Evolutionary conservation across 2,797 vertebrate genomes (phyloP).

Genomic region (Danio jaintianensis): DNA sequence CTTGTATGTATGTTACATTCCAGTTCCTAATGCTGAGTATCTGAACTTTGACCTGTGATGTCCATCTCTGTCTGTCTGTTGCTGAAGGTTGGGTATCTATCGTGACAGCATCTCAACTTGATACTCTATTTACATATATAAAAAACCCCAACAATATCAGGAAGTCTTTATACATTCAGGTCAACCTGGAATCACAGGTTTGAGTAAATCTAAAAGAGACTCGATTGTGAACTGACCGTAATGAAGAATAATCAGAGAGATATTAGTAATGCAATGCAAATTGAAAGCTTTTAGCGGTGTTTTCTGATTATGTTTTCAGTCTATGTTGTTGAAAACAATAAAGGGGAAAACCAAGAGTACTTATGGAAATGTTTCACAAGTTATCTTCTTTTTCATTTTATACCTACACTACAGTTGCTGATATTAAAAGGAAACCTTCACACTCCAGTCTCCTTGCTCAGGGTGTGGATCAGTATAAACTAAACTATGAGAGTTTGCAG

Average conservation of each 20-base stretch:
- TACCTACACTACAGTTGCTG: slow-evolving; percentile 17
- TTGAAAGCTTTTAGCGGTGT: slow-evolving; percentile 31
- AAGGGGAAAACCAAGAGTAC: background rate
- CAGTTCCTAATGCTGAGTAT: slow-evolving; percentile 80
- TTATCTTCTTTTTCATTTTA: slow-evolving; percentile 8
- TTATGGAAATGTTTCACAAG: background rate
- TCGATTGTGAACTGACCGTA: slow-evolving; percentile 64
- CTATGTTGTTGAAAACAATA: slow-evolving; percentile 17
- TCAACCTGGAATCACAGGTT: slow-evolving; percentile 82
- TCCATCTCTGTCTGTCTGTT: slow-evolving; percentile 70
- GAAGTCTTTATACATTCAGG: slow-evolving; percentile 84
- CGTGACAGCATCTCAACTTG: slow-evolving; percentile 82
- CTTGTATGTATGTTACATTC: slow-evolving; percentile 78
- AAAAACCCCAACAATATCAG: slow-evolving; percentile 78
- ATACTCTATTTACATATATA: slow-evolving; percentile 78
- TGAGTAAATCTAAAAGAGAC: slow-evolving; percentile 78
- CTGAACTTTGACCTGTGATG: slow-evolving; percentile 77
- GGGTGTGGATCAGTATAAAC: slow-evolving; percentile 55
- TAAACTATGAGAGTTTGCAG: slow-evolving; percentile 75
- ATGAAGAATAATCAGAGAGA: slow-evolving; percentile 74
- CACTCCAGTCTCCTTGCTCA: slow-evolving; percentile 54
- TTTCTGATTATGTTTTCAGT: slow-evolving; percentile 31
- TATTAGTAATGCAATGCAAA: slow-evolving; percentile 64
- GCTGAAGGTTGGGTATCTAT: slow-evolving; percentile 76
- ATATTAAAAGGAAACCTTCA: slow-evolving; percentile 21